phyloP scores from a whole-genome alignment of 2,888 invertebrate species.

The Nephrotoma appendiculata region DNA sequence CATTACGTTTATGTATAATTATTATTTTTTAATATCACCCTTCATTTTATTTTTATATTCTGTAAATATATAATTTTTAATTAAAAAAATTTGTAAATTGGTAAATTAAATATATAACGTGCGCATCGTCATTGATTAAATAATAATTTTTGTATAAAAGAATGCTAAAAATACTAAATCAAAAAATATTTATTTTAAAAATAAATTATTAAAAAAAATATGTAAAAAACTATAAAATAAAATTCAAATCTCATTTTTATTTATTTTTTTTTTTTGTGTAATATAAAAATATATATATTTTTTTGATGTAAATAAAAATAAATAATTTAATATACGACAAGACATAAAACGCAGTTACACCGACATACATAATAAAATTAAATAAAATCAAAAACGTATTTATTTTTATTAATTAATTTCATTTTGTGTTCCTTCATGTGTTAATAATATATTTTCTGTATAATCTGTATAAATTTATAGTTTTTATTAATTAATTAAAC shows the following conservation, averaged over 20 bases:
- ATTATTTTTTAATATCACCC: not conserved
- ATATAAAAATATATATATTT: not conserved
- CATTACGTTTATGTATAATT: not conserved
- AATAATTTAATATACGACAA: not conserved
- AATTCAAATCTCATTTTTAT: not conserved
- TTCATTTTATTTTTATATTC: not conserved
- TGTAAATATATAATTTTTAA: not conserved
- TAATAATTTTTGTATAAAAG: not conserved
- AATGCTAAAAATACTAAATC: not conserved
- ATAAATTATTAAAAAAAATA: not conserved
- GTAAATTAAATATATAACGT: not conserved
- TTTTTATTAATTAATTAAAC: not conserved
- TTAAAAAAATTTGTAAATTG: not conserved
- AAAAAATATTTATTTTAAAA: not conserved
- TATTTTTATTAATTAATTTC: not conserved
- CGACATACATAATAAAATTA: not conserved
- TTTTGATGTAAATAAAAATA: not conserved
- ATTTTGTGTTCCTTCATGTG: not conserved
- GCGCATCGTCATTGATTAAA: not conserved
- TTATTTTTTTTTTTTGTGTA: not conserved
- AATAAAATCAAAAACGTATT: not conserved
- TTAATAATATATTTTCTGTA: not conserved
- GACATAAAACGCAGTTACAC: not conserved
- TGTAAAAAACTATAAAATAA: not conserved
- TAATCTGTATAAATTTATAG: not conserved